phyloP scores from a whole-genome alignment of 2,888 invertebrate genomes.

The Pantelozetes paolii region DNA sequence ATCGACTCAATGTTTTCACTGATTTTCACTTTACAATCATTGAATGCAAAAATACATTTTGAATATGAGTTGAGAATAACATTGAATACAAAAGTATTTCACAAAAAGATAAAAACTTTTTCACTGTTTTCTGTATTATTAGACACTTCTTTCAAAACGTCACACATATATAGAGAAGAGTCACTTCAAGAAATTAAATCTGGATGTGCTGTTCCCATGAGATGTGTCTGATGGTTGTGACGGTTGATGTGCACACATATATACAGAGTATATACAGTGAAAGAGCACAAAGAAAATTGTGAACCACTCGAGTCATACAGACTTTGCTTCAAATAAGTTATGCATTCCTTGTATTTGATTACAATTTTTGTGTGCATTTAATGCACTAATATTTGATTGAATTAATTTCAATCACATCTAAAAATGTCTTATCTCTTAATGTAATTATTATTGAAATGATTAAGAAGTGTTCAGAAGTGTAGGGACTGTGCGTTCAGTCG shows the following conservation, averaged over 20 bases:
- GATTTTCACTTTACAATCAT: constrained; percentile 3
- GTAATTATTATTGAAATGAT: not conserved
- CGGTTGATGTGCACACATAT: constrained; percentile 22
- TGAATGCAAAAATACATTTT: not conserved
- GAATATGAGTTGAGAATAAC: not conserved
- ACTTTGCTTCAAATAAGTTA: constrained; percentile 24
- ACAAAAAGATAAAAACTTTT: constrained; percentile 7
- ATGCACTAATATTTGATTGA: not conserved
- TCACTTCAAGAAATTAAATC: constrained; percentile 40
- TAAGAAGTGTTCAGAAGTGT: not conserved
- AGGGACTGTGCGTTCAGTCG: not conserved
- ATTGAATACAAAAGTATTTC: constrained; percentile 18
- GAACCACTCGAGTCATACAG: not conserved
- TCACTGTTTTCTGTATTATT: constrained; percentile 23
- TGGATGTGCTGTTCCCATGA: constrained; percentile 34
- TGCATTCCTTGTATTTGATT: constrained; percentile 7
- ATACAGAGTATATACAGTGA: not conserved
- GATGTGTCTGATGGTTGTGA: constrained; percentile 31
- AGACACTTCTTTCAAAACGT: constrained; percentile 31
- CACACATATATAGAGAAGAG: constrained; percentile 29
- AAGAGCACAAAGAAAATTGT: not conserved
- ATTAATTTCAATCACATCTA: not conserved
- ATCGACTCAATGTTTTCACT: not conserved
- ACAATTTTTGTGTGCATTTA: not conserved
- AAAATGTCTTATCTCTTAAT: not conserved